Evolutionary conservation across 2,888 invertebrate genomes (phyloP).

Genomic region (Cheilosia scutellata): DNA sequence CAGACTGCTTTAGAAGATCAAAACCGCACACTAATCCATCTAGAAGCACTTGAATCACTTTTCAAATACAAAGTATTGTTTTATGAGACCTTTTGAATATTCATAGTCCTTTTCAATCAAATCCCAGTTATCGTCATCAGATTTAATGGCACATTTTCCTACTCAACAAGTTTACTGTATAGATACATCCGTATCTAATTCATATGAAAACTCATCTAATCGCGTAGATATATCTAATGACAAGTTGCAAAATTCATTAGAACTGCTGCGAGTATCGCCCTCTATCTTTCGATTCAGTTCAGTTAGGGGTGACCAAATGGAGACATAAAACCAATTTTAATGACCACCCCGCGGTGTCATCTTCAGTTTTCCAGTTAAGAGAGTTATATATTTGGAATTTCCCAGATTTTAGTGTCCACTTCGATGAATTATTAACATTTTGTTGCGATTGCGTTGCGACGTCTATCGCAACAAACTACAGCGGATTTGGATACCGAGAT

Average conservation of each 20-base stretch:
- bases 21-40: too few relatives aligned
- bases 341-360: slow-evolving; percentile 6
- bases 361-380: slow-evolving; percentile 7
- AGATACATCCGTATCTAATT: neutral
- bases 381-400: slow-evolving; percentile 11
- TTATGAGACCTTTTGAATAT: too few relatives aligned
- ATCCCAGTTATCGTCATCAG: neutral
- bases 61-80: too few relatives aligned
- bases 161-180: neutral
- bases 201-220: slow-evolving; percentile 16
- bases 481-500: slow-evolving; percentile 57
- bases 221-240: neutral
- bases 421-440: slow-evolving; percentile 45
- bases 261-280: neutral
- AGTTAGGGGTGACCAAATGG: slow-evolving; percentile 7
- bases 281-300: neutral
- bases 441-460: slow-evolving; percentile 18
- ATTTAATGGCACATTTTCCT: neutral
- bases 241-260: slow-evolving; percentile 25
- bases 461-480: neutral
- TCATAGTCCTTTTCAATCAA: neutral
- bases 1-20: too few relatives aligned
- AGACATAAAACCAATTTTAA: slow-evolving; percentile 55
- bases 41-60: too few relatives aligned
- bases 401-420: slow-evolving; percentile 46